Percentiles rank a stretch among this genome's conserved stretches.
Evolutionary conservation across 2,888 invertebrate species (phyloP).

Genomic region (Colostygia pectinataria): DNA sequence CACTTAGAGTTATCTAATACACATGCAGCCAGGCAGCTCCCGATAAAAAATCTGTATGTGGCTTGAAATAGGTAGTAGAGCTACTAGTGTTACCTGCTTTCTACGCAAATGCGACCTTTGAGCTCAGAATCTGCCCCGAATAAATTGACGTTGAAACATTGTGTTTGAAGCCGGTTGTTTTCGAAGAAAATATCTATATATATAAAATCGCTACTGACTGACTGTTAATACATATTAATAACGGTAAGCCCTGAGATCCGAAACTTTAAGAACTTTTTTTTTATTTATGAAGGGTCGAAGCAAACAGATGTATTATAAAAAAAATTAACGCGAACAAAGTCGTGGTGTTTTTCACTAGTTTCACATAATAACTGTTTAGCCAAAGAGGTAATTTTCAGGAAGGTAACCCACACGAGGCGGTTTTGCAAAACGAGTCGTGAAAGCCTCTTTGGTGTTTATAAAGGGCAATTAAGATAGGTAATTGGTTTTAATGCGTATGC

Average conservation of each 20-base stretch:
- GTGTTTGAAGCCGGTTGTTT: conserved; percentile 33
- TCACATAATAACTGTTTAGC: conserved; percentile 47
- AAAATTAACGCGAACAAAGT: too few species aligned
- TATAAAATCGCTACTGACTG: too few species aligned
- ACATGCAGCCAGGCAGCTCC: too few species aligned
- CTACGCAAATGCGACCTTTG: conserved; percentile 4
- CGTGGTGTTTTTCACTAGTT: too few species aligned
- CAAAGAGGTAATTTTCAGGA: conserved; percentile 51
- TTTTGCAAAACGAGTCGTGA: conserved; percentile 36
- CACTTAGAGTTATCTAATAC: too few species aligned
- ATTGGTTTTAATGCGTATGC: conserved; percentile 19
- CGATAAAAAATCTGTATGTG: too few species aligned
- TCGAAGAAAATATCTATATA: conserved; percentile 47
- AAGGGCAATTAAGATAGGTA: conserved; percentile 38
- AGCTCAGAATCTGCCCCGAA: neutral
- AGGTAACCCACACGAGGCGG: conserved; percentile 39
- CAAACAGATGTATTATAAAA: too few species aligned
- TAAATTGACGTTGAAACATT: conserved; percentile 23
- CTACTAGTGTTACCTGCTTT: neutral
- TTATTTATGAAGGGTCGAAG: too few species aligned
- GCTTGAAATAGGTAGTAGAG: too few species aligned
- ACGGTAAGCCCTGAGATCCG: too few species aligned
- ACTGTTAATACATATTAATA: too few species aligned
- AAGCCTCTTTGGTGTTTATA: conserved; percentile 38
- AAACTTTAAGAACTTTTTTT: too few species aligned